Percentiles rank a stretch among this genome's conserved stretches.
Conservation (phyloP, 2,888 invertebrate genomes). For the Hypselothyrea guttata region DNA sequence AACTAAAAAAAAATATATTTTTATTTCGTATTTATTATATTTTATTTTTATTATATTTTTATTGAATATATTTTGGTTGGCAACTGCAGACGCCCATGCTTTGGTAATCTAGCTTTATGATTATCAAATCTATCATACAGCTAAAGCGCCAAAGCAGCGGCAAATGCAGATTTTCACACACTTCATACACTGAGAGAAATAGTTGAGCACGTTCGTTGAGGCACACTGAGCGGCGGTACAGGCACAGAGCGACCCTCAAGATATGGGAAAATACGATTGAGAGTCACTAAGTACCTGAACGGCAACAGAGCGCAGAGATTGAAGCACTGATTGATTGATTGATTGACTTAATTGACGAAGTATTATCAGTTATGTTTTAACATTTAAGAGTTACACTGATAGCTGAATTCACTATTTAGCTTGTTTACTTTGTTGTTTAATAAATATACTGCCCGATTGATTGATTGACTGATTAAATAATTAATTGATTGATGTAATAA, state of each 20-base stretch:
- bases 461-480: too few species aligned
- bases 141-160: slow-evolving; percentile 94
- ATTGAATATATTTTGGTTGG: neutral
- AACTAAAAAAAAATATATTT: neutral
- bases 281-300: slow-evolving; percentile 95
- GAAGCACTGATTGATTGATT: neutral
- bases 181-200: neutral
- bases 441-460: too few species aligned
- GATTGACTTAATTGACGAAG: too few species aligned
- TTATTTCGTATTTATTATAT: neutral
- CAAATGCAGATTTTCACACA: slow-evolving; percentile 78
- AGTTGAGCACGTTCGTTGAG: slow-evolving; percentile 6
- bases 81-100: slow-evolving; percentile 85
- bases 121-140: slow-evolving; percentile 89
- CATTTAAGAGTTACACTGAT: too few species aligned
- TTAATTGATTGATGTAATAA: too few species aligned
- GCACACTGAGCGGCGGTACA: slow-evolving; percentile 48
- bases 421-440: too few species aligned
- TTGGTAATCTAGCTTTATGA: slow-evolving; percentile 98
- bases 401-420: too few species aligned
- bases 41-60: too few species aligned
- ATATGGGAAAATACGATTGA: slow-evolving; percentile 84
- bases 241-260: slow-evolving; percentile 83
- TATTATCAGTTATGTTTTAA: too few species aligned
- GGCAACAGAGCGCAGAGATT: slow-evolving; percentile 46